Percentiles rank a stretch among this genome's conserved stretches.
Evolutionary conservation across 2,113 vertebrate species (phyloP).

Genomic region (Platysteira castanea): DNA sequence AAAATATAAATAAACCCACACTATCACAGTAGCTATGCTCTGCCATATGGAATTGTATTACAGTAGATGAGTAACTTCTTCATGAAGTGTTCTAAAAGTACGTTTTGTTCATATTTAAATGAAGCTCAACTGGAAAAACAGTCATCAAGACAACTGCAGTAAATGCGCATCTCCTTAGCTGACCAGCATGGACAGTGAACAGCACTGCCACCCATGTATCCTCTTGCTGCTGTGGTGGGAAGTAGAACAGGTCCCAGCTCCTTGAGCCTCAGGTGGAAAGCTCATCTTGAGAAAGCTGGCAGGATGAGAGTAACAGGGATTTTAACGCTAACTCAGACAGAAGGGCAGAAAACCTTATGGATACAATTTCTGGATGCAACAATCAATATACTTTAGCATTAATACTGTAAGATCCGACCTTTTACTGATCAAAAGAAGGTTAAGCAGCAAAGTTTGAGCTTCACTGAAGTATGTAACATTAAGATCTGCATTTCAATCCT

Average conservation of each 20-base stretch:
- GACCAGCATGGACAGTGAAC: not conserved
- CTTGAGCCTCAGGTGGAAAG: fast-evolving
- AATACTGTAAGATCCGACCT: not conserved
- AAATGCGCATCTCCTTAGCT: not conserved
- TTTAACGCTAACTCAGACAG: not conserved
- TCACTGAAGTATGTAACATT: not conserved
- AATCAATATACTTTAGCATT: not conserved
- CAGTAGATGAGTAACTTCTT: not conserved
- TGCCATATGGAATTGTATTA: conserved; percentile 7
- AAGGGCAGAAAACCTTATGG: not conserved
- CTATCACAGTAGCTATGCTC: not conserved
- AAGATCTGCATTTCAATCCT: not conserved
- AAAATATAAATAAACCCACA: conserved; percentile 29
- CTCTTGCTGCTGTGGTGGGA: not conserved
- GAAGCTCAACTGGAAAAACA: not conserved
- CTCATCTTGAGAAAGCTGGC: not conserved
- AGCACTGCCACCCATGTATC: fast-evolving
- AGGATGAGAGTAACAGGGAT: fast-evolving
- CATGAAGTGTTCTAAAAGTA: not conserved
- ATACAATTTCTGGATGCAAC: not conserved
- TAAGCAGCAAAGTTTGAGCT: not conserved
- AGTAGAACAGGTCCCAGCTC: not conserved
- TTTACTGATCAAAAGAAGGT: not conserved
- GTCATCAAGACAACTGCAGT: not conserved
- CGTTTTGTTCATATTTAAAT: not conserved